Percentiles rank a stretch among this genome's conserved stretches.
Evolutionary conservation across 2,113 vertebrate species (phyloP).

Genomic region (Tragelaphus buxtoni): DNA sequence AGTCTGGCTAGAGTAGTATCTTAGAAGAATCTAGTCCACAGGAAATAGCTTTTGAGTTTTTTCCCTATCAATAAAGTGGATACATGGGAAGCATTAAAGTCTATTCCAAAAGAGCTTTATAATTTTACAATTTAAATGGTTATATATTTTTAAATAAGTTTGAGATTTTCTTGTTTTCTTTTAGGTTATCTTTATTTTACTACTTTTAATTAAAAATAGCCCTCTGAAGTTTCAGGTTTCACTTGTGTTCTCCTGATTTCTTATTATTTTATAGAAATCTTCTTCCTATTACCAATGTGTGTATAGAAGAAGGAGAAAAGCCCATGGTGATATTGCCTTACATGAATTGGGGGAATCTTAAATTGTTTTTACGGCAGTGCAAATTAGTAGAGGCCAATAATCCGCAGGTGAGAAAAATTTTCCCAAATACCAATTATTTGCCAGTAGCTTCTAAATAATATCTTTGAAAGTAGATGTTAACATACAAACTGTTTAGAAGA

Average conservation of each 20-base stretch:
- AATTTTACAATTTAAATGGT: constrained; percentile 27
- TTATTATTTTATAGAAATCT: constrained; percentile 87
- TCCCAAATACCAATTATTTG: not conserved
- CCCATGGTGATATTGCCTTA: constrained; percentile 97
- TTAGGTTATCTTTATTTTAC: constrained; percentile 21
- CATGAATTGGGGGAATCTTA: constrained; percentile 99
- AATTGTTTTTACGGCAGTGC: constrained; percentile 97
- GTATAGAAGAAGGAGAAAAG: constrained; percentile 96
- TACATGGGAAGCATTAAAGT: not conserved
- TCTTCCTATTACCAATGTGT: constrained; percentile 95
- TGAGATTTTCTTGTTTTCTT: constrained; percentile 44
- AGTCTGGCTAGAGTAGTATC: not conserved
- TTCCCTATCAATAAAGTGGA: not conserved
- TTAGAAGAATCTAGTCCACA: not conserved
- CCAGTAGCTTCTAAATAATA: constrained; percentile 3
- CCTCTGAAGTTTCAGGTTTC: constrained; percentile 45
- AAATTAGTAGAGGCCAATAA: constrained; percentile 99
- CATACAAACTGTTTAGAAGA: not conserved
- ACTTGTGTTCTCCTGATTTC: constrained; percentile 46
- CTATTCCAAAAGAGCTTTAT: constrained; percentile 21
- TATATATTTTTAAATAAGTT: constrained; percentile 35
- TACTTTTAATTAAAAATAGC: constrained; percentile 40
- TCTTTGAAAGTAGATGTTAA: constrained; percentile 28
- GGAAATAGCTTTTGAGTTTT: not conserved
- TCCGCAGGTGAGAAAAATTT: constrained; percentile 89